Conservation (phyloP, 2,888 invertebrate genomes). For the Nomada flava region DNA sequence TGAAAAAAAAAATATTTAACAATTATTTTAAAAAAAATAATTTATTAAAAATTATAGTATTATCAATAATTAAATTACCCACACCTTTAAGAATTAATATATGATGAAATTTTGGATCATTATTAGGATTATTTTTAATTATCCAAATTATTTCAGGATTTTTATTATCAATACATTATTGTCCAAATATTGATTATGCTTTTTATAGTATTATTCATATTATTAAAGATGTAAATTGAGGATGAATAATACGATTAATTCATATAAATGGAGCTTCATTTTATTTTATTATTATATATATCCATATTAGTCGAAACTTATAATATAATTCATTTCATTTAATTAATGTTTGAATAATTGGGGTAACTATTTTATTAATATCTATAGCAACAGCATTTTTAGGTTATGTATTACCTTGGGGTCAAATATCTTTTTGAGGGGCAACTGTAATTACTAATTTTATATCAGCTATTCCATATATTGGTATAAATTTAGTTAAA, state of each 20-base stretch:
- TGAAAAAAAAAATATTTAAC: background rate
- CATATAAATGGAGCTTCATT: slow-evolving; percentile 91
- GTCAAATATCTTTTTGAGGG: slow-evolving; percentile 93
- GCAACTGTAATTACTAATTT: slow-evolving; percentile 92
- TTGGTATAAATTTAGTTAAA: slow-evolving; percentile 87
- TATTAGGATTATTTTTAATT: slow-evolving; percentile 87
- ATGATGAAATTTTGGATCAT: background rate
- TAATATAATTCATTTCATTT: slow-evolving; percentile 87
- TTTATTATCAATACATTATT: slow-evolving; percentile 90
- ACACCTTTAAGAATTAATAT: background rate
- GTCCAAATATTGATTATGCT: slow-evolving; percentile 87
- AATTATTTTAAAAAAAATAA: background rate
- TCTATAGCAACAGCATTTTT: slow-evolving; percentile 91
- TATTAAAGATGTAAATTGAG: slow-evolving; percentile 89
- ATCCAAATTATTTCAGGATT: slow-evolving; percentile 89
- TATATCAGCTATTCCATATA: slow-evolving; percentile 89
- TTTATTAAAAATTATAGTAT: background rate
- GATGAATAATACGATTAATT: slow-evolving; percentile 88
- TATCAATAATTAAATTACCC: background rate
- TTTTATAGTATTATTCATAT: slow-evolving; percentile 89
- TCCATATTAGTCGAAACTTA: slow-evolving; percentile 89
- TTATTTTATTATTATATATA: slow-evolving; percentile 89
- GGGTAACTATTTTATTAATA: slow-evolving; percentile 88
- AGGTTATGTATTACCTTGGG: slow-evolving; percentile 92
- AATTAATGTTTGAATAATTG: slow-evolving; percentile 88